phyloP scores from a whole-genome alignment of 2,113 vertebrate species.

The Barbus barbus region DNA sequence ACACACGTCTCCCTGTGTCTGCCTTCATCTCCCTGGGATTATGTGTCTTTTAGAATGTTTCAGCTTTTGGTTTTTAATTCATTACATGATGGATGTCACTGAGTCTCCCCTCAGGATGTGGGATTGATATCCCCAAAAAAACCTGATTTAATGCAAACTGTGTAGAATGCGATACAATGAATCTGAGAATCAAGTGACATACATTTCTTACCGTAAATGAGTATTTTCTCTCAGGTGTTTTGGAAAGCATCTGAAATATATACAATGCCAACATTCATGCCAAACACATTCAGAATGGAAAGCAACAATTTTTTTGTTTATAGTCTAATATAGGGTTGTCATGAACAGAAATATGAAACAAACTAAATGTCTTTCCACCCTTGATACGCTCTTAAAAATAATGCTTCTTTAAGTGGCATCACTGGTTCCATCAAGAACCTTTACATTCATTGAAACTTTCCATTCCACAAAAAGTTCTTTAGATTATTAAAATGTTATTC shows the following conservation, averaged over 20 bases:
- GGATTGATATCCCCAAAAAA: background rate
- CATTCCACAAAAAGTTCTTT: no score
- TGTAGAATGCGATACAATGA: background rate
- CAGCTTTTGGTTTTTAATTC: background rate
- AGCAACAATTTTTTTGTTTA: no score
- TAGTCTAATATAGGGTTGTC: background rate
- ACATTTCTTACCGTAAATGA: background rate
- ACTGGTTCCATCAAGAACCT: no score
- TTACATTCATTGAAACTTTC: no score
- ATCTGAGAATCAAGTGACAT: background rate
- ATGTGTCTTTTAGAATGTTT: conserved; percentile 10
- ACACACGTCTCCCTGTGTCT: background rate
- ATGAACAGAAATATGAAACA: background rate
- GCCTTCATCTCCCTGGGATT: background rate
- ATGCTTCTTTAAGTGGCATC: no score
- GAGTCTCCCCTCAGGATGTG: background rate
- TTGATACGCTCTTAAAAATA: background rate
- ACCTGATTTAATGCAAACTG: background rate
- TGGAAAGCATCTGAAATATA: no score
- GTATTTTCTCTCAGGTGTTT: background rate
- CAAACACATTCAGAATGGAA: background rate
- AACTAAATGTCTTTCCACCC: background rate
- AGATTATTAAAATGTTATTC: background rate
- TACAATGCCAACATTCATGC: no score
- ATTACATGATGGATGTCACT: background rate